Evolutionary conservation across 2,797 vertebrate species (phyloP).

Genomic region (Loris lydekkerianus): DNA sequence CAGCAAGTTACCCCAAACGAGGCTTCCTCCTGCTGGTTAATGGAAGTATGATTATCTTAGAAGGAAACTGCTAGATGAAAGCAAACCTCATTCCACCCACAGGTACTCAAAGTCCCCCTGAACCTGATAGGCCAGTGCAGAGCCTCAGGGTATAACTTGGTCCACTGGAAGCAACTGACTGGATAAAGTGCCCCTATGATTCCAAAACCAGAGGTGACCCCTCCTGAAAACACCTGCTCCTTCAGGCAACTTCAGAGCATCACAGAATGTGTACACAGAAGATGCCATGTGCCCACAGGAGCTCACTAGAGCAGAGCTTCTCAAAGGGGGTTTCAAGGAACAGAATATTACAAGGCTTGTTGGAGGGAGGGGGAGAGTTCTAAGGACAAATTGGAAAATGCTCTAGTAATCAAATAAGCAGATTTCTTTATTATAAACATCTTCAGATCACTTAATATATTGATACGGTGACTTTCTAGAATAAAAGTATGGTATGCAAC

Average conservation of each 20-base stretch:
- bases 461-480: not conserved
- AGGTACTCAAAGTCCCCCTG: not conserved
- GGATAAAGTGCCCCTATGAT: not conserved
- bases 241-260: not conserved
- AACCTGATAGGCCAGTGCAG: not conserved
- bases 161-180: slow-evolving; percentile 19
- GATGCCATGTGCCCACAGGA: not conserved
- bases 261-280: not conserved
- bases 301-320: not conserved
- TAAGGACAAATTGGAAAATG: slow-evolving; percentile 21
- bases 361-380: not conserved
- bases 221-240: not conserved
- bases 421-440: not conserved
- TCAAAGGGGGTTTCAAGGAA: not conserved
- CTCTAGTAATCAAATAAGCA: slow-evolving; percentile 20
- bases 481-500: not conserved
- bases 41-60: not conserved
- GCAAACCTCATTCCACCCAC: slow-evolving; percentile 14
- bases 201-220: not conserved
- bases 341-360: not conserved
- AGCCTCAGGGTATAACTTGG: not conserved
- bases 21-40: slow-evolving; percentile 58
- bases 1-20: slow-evolving; percentile 42
- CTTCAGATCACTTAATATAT: not conserved
- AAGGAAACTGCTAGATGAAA: slow-evolving; percentile 38